These are phyloP conservation scores for Hipposideros larvatus DNA, from an alignment of 2,797 vertebrate genomes.

Conservation along the genomic window DNA sequence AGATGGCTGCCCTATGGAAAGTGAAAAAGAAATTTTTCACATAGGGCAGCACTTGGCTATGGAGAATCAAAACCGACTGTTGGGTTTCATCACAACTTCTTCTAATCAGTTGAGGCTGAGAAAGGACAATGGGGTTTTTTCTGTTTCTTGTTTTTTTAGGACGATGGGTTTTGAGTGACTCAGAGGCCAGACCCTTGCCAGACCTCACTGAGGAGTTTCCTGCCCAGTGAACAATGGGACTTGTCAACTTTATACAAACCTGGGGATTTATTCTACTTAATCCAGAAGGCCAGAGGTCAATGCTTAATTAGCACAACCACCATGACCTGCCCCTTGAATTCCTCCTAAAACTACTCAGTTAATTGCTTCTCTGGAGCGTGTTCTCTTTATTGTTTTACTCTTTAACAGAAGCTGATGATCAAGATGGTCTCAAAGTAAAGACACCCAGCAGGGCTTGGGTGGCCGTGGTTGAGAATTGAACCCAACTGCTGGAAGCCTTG, in stretches of 20 bases:
- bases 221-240: background rate
- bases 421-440: background rate
- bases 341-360: background rate
- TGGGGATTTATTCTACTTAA: background rate
- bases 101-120: background rate
- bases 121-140: background rate
- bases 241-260: background rate
- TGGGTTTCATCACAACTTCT: background rate
- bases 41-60: accelerated
- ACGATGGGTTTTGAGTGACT: background rate
- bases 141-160: no score
- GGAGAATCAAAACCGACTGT: background rate
- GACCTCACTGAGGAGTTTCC: background rate
- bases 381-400: background rate
- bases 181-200: background rate
- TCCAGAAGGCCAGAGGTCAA: background rate
- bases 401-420: background rate
- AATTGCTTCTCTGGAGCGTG: background rate
- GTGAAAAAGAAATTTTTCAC: background rate
- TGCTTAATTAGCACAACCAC: background rate
- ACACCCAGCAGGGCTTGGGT: background rate
- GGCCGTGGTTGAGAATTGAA: background rate
- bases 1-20: background rate
- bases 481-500: background rate
- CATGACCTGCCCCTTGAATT: background rate